Base-by-base conservation (phyloP, 2,113 vertebrate species). In the Syngnathus floridae region DNA sequence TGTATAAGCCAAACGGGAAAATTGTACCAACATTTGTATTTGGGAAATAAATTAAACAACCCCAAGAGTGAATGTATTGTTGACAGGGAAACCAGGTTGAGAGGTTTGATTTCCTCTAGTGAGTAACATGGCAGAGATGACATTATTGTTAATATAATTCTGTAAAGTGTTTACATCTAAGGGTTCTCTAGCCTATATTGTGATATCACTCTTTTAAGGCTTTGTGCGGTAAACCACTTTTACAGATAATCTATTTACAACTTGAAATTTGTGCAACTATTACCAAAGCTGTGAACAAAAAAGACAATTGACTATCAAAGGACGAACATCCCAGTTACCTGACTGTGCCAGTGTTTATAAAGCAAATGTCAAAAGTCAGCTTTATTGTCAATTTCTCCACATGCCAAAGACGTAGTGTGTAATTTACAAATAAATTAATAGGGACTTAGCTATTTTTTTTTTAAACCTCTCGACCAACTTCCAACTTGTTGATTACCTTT, bases 201-300 rank as follows among this genome's bases (percentile, higher is more conserved):
- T 11, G 26, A 31, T 31, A 4, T 21, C 38, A 31, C 13, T 31
- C 22, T 22, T 69, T 77, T 75, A 77, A 77, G 77, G 72, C 72
- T 69, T 19, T 2, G 8, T 65, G 70, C 26, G 60, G 45, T 26
- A 1, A 1, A 16, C 0, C 65, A 49, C 6, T 64, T 59, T 19
- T 3, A 63, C n/a, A 46, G 2, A 62, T 54, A n/a, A 36, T 8
- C 7, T 1, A 40, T 56, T 19, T 17, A 13, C 40, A 22, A 10
- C 54, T 10, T 37, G 22, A 3, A 11, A 17, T 40, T 10, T n/a
- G 4, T 67, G 17, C 3, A 14, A 26, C 55, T 45, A 17, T 35
- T 9, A 56, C 0, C 17, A 31, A 62, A 62, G n/a, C 22, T 46
- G 21, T 14, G 21, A 12, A 35, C 21, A 35, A 35, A 13, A 26